A percentile compares a stretch with the other conserved stretches of the same genome.
phyloP scores from a whole-genome alignment of 2,888 invertebrate genomes.

The Cinara cedri region DNA sequence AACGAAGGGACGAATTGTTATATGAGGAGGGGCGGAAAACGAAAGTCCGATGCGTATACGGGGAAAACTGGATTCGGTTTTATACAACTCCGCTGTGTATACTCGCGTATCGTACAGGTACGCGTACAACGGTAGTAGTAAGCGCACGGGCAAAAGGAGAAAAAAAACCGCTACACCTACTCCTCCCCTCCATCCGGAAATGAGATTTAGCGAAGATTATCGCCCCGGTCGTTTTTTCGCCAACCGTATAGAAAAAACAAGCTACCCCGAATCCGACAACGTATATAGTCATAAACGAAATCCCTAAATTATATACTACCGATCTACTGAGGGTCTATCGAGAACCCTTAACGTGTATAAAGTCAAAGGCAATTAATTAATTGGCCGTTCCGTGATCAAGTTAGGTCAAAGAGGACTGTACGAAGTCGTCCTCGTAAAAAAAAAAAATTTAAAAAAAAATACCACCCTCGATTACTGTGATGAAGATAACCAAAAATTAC shows the following conservation, averaged over 20 bases:
- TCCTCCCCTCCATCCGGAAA: slow-evolving; percentile 22
- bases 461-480: too few relatives aligned
- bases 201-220: slow-evolving; percentile 51
- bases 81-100: slow-evolving; percentile 18
- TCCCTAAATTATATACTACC: not conserved
- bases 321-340: too few relatives aligned
- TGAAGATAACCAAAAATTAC: too few relatives aligned
- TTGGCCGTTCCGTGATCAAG: not conserved
- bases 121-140: too few relatives aligned
- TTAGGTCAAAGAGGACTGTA: too few relatives aligned
- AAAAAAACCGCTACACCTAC: slow-evolving; percentile 18
- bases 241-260: slow-evolving; percentile 28
- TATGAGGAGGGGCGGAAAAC: slow-evolving; percentile 33
- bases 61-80: slow-evolving; percentile 51
- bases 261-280: not conserved
- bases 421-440: too few relatives aligned
- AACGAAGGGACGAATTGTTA: slow-evolving; percentile 43
- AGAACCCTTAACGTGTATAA: not conserved
- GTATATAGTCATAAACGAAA: slow-evolving; percentile 1
- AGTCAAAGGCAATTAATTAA: slow-evolving; percentile 30
- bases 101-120: too few relatives aligned
- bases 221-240: slow-evolving; percentile 25
- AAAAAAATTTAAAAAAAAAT: too few relatives aligned
- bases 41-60: slow-evolving; percentile 46
- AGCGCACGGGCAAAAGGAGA: not conserved